phyloP scores from a whole-genome alignment of 2,113 vertebrate species.

The Eulemur macaco region DNA sequence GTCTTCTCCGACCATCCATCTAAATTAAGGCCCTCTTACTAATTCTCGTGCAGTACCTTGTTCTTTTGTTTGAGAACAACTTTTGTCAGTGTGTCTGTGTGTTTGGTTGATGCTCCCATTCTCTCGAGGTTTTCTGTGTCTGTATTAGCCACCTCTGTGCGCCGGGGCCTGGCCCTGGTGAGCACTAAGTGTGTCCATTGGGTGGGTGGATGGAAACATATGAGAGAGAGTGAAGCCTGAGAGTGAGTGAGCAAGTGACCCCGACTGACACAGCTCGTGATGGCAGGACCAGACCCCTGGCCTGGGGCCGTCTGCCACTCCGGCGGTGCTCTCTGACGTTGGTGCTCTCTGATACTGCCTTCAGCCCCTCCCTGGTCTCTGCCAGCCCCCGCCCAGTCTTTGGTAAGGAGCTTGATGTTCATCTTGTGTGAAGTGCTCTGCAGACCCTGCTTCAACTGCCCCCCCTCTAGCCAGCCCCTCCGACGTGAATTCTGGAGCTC shows the following conservation, averaged over 20 bases:
- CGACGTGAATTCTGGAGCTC: not conserved
- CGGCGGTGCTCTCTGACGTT: not conserved
- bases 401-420: not conserved
- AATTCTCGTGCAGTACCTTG: not conserved
- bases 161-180: not conserved
- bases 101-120: too few species aligned
- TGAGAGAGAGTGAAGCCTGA: not conserved
- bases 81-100: not conserved
- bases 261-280: not conserved
- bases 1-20: not conserved
- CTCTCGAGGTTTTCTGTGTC: not conserved
- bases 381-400: not conserved
- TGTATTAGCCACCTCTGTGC: not conserved
- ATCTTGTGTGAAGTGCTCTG: not conserved
- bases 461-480: not conserved
- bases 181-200: not conserved
- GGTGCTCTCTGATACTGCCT: not conserved
- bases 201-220: not conserved
- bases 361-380: not conserved
- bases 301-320: not conserved
- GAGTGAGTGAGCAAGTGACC: not conserved
- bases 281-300: not conserved
- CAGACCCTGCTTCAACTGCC: not conserved
- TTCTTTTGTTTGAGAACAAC: not conserved
- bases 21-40: not conserved